Base-by-base conservation (phyloP, 2,113 vertebrate species). In the Vidua macroura region DNA sequence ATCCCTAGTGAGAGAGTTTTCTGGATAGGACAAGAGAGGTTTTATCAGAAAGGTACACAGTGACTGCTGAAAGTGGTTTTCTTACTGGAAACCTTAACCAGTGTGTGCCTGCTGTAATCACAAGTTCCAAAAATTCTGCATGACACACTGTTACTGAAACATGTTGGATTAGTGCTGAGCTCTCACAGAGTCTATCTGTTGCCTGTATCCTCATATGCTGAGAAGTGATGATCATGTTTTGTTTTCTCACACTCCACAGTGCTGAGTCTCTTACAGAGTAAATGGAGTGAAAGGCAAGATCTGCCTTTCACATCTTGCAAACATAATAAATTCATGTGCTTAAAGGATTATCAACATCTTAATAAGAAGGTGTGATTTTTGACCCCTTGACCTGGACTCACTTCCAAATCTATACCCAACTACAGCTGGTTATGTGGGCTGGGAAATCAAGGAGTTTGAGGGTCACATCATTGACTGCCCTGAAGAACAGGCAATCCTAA, bases 111-210 rank as follows among this genome's bases (percentile, higher is more conserved):
- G 48, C 48, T 80, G 55, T 39, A 83, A 85, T 76, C 58, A 30
- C 0, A 33, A 63, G n/a, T 94, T 95, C 75, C 75, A 77, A 5
- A 83, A 88, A 48, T 39, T 56, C 39, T 43, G 72, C 59, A 81
- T 93, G 79, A 86, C 33, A 5, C 35, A 4, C 16, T 88, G n/a
- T 83, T 90, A 28, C 46, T 92, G 72, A 95, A 92, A 83, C 8
- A 0, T 59, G 64, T 83, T 90, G 83, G 83, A 77, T 55, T 70
- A 51, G 51, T n/a, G 73, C 39, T 90, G 79, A 83, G 30, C 68
- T 93, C 91, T 94, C 79, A 49, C 35, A 30, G 63, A 33, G 63
- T 59, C 75, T 83, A 63, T 90, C 86, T 93, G 83, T 59, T 92
- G 82, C 76, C 46, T 74, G 13, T 43, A 46, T 80, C 51, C 88